These are phyloP conservation scores for Oppia nitens DNA, from an alignment of 1,140 invertebrate species.

Conservation along the genomic window DNA sequence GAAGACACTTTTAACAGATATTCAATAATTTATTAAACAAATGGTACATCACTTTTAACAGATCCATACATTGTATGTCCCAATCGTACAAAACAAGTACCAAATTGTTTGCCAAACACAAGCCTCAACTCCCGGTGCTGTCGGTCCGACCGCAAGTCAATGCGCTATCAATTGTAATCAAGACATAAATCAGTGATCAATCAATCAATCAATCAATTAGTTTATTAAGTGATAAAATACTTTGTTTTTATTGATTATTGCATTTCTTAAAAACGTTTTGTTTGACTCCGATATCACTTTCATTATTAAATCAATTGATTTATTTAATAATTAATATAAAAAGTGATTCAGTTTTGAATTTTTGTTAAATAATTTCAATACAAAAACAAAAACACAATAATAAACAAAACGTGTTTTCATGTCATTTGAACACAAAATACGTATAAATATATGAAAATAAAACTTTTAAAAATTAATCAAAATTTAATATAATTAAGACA, in stretches of 20 bases:
- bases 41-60: background rate
- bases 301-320: background rate
- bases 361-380: too few relatives aligned
- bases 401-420: too few relatives aligned
- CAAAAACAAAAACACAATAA: too few relatives aligned
- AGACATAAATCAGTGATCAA: background rate
- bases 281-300: background rate
- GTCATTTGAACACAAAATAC: too few relatives aligned
- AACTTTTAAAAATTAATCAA: too few relatives aligned
- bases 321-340: background rate
- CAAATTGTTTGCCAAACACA: slow-evolving; percentile 19
- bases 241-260: background rate
- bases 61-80: slow-evolving; percentile 26
- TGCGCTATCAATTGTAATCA: slow-evolving; percentile 9
- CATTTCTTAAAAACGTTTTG: background rate
- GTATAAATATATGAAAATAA: too few relatives aligned
- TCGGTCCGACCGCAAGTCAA: slow-evolving; percentile 17
- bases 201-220: background rate
- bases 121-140: slow-evolving; percentile 19
- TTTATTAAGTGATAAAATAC: background rate
- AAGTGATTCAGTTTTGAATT: too few relatives aligned
- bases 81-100: slow-evolving; percentile 19
- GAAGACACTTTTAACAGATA: too few relatives aligned
- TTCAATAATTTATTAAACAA: too few relatives aligned
- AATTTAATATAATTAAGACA: too few relatives aligned